Evolutionary conservation across 1,140 invertebrate genomes (phyloP).

Genomic region (Atta texana): DNA sequence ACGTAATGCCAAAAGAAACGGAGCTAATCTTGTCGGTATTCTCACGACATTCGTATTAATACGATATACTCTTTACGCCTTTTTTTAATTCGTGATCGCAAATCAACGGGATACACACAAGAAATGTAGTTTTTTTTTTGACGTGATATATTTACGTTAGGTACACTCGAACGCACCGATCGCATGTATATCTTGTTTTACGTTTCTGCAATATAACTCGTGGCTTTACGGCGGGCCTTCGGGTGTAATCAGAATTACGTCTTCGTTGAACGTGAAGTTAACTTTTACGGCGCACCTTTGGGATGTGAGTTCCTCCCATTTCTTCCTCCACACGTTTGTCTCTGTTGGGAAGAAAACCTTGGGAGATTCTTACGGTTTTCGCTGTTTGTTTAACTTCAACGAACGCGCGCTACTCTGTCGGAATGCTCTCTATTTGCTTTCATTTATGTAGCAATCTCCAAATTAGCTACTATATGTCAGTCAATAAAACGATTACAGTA

Average conservation of each 20-base stretch:
- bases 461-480: constrained; percentile 54
- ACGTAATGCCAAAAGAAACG: not conserved
- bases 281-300: constrained; percentile 46
- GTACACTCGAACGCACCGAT: constrained; percentile 19
- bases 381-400: constrained; percentile 57
- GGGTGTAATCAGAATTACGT: constrained; percentile 42
- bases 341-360: constrained; percentile 31
- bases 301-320: not conserved
- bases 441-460: constrained; percentile 47
- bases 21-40: not conserved
- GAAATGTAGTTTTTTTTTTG: not conserved
- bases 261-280: constrained; percentile 42
- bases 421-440: constrained; percentile 57
- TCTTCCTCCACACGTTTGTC: not conserved
- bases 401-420: constrained; percentile 28
- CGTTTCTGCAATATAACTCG: constrained; percentile 36
- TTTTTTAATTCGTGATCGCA: constrained; percentile 34
- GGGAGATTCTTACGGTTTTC: constrained; percentile 53
- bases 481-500: constrained; percentile 37
- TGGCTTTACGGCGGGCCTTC: constrained; percentile 14
- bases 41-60: not conserved
- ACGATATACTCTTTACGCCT: not conserved
- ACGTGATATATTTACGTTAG: constrained; percentile 19
- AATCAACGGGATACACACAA: constrained; percentile 44
- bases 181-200: constrained; percentile 16